Conservation (phyloP, 1,140 invertebrate species). For the Drosophila chauvacae region DNA sequence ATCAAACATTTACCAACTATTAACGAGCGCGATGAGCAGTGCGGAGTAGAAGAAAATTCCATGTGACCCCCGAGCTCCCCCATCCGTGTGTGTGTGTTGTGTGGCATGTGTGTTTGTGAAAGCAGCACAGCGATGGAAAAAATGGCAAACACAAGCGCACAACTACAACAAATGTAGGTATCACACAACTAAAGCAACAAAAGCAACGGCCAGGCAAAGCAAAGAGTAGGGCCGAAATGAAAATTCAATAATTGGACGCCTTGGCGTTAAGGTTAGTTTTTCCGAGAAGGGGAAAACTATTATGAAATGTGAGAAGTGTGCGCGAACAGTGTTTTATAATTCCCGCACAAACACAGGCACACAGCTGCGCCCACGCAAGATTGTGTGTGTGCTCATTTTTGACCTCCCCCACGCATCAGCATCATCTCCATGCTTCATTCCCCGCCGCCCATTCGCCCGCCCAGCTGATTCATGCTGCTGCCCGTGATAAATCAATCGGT, state of each 20-base stretch:
- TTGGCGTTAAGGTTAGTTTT: conserved; percentile 63
- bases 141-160: conserved; percentile 75
- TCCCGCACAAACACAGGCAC: conserved; percentile 24
- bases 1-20: conserved; percentile 35
- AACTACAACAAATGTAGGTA: conserved; percentile 78
- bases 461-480: conserved; percentile 73
- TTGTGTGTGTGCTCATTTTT: conserved; percentile 54
- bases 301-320: conserved; percentile 67
- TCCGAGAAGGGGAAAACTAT: conserved; percentile 33
- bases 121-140: conserved; percentile 61
- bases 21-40: conserved; percentile 43
- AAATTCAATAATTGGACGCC: conserved; percentile 74
- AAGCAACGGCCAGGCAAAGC: conserved; percentile 24
- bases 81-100: conserved; percentile 4
- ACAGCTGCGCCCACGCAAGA: conserved; percentile 56
- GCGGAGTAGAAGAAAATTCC: conserved; percentile 37
- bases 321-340: conserved; percentile 72
- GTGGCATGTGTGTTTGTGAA: conserved; percentile 58
- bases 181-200: conserved; percentile 34
- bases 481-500: conserved; percentile 47
- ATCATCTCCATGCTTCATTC: conserved; percentile 17
- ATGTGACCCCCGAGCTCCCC: conserved; percentile 55
- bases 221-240: conserved; percentile 52
- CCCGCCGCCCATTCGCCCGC: background rate
- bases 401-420: conserved; percentile 69